These are phyloP conservation scores for Drosophila pullipes DNA, from an alignment of 2,888 invertebrate genomes.

Conservation along the genomic window DNA sequence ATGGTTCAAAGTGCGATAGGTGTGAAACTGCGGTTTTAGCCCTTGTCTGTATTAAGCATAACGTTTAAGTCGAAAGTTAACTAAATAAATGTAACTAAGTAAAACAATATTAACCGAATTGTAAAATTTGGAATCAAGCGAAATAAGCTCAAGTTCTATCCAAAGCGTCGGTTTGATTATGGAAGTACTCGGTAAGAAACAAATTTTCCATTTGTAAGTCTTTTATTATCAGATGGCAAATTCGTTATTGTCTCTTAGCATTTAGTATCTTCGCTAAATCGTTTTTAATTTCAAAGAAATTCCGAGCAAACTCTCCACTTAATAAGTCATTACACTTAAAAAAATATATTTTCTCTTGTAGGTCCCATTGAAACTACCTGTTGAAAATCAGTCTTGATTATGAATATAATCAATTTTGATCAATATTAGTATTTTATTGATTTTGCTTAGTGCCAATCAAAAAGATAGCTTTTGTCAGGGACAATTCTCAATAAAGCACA, in stretches of 20 bases:
- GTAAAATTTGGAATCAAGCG: background rate
- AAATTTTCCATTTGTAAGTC: background rate
- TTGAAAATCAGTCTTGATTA: background rate
- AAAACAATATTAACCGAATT: slow-evolving; percentile 13
- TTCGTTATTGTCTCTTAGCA: background rate
- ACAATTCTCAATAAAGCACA: background rate
- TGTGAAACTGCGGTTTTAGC: slow-evolving; percentile 22
- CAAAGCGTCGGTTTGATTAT: background rate
- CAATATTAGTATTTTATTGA: background rate
- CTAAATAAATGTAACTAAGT: slow-evolving; percentile 50
- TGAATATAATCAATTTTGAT: background rate
- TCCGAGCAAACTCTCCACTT: background rate
- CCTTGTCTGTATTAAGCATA: slow-evolving; percentile 40
- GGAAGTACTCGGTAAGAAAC: background rate
- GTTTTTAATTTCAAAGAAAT: background rate
- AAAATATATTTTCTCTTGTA: background rate
- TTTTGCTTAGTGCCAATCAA: background rate
- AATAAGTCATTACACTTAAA: background rate
- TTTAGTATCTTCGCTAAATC: background rate
- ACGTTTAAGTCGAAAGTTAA: slow-evolving; percentile 40
- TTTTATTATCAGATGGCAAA: background rate
- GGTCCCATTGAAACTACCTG: background rate
- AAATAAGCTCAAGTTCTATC: background rate
- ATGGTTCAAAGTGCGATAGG: slow-evolving; percentile 57
- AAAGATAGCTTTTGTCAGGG: background rate